Percentiles rank a stretch among this genome's conserved stretches.
These are phyloP conservation scores for Nebria ingens DNA, from an alignment of 1,140 invertebrate species.

Conservation along the genomic window DNA sequence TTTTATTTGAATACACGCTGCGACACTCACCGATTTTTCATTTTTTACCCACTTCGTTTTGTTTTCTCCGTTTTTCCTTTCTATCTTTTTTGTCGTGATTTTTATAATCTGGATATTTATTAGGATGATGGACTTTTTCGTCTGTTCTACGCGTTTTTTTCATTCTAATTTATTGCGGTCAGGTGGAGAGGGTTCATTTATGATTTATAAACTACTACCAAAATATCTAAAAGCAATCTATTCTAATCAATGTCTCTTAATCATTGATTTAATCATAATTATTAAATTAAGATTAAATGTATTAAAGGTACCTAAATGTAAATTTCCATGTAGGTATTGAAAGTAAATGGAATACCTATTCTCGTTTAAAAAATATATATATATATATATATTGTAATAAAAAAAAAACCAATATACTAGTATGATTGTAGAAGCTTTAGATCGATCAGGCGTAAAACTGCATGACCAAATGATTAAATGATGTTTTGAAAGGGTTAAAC, in stretches of 20 bases:
- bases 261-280: no score
- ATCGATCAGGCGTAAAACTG: not conserved
- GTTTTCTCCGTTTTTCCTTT: no score
- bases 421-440: no score
- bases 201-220: not conserved
- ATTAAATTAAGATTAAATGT: no score
- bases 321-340: no score
- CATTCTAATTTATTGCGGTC: constrained; percentile 3
- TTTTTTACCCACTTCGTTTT: no score
- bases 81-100: not conserved
- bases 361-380: no score
- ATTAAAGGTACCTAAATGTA: no score
- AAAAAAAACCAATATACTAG: no score
- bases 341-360: no score
- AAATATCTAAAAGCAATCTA: constrained; percentile 2
- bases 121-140: not conserved
- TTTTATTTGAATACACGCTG: constrained; percentile 1
- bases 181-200: not conserved
- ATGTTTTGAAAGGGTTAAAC: not conserved
- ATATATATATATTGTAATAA: no score
- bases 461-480: not conserved
- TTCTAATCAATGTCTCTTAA: constrained; percentile 3
- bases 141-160: constrained; percentile 6
- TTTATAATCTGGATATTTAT: constrained; percentile 9
- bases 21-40: not conserved